Percentiles rank a stretch among this genome's conserved stretches.
Conservation (phyloP, 2,797 vertebrate genomes). For the Nannoperca obscura region DNA sequence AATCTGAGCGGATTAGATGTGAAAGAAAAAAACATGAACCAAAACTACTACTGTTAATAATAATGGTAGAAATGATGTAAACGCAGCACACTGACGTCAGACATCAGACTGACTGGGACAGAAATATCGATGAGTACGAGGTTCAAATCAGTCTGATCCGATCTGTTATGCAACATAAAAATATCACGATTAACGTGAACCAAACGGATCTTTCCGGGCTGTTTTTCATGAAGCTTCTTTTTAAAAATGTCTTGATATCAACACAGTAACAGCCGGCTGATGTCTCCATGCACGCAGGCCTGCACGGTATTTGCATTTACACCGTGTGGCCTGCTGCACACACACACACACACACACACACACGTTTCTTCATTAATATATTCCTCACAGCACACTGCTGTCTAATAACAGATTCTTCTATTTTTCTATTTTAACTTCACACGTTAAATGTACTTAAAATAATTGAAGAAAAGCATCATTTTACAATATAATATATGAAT, state of each 20-base stretch:
- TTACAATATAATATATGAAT: neutral
- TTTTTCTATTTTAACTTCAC: neutral
- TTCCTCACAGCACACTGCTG: neutral
- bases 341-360: slow-evolving; percentile 9
- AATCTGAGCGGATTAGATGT: slow-evolving; percentile 51
- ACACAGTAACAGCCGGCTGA: slow-evolving; percentile 34
- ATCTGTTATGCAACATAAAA: slow-evolving; percentile 41
- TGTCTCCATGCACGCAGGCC: slow-evolving; percentile 46
- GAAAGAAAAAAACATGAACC: neutral
- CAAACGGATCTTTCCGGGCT: neutral
- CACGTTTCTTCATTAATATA: neutral
- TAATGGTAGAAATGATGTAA: slow-evolving; percentile 34
- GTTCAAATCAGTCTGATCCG: neutral
- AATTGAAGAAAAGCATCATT: neutral
- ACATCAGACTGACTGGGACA: neutral
- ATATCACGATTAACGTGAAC: neutral
- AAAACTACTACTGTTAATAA: slow-evolving; percentile 4
- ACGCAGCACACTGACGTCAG: slow-evolving; percentile 8
- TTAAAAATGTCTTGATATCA: neutral
- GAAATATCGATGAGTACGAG: slow-evolving; percentile 11
- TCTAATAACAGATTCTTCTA: neutral
- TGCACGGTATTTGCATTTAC: slow-evolving; percentile 43
- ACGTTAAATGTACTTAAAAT: neutral
- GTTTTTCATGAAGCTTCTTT: neutral
- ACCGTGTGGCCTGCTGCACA: slow-evolving; percentile 52